phyloP scores from a whole-genome alignment of 2,113 vertebrate species.

The Nothocercus julius region DNA sequence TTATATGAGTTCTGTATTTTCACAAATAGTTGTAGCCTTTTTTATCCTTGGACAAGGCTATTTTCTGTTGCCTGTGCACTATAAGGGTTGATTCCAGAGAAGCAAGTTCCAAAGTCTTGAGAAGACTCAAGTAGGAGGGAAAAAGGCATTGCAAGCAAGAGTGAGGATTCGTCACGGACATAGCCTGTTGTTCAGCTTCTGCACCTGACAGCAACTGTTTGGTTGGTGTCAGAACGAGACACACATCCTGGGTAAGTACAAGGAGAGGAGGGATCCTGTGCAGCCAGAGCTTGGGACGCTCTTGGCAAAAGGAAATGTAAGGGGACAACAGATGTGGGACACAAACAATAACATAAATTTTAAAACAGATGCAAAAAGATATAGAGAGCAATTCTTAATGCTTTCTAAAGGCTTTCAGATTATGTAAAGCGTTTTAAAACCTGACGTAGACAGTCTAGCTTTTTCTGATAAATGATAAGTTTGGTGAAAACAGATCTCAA shows the following conservation, averaged over 20 bases:
- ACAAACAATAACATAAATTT: neutral
- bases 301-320: neutral
- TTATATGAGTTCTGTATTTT: neutral
- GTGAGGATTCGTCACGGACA: neutral
- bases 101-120: neutral
- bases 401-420: neutral
- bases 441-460: neutral
- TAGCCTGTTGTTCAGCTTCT: neutral
- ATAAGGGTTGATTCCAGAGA: neutral
- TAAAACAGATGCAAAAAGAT: neutral
- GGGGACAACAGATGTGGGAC: neutral
- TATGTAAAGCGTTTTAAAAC: neutral
- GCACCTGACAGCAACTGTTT: neutral
- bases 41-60: rapidly evolving
- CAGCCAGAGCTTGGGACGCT: neutral
- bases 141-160: neutral
- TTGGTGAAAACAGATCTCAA: neutral
- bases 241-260: rapidly evolving
- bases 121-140: neutral
- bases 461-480: neutral
- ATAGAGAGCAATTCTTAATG: neutral
- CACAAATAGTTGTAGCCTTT: neutral
- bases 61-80: neutral
- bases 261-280: neutral
- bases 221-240: neutral